Evolutionary conservation across 2,888 invertebrate genomes (phyloP).

Genomic region (Lasius fuliginosus): DNA sequence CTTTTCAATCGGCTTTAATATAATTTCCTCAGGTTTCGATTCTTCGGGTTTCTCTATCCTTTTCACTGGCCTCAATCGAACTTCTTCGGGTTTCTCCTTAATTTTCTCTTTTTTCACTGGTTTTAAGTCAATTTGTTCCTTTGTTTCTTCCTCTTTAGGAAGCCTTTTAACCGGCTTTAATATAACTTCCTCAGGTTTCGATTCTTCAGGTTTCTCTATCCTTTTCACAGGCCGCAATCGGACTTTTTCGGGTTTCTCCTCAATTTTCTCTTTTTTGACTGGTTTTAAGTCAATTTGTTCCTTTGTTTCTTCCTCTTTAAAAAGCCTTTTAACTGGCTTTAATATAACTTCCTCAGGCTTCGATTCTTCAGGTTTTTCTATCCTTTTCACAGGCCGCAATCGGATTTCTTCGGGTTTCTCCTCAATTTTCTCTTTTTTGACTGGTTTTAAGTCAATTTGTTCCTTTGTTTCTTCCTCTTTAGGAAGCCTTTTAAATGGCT

Average conservation of each 20-base stretch:
- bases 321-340: conserved; percentile 79
- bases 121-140: too few relatives aligned
- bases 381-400: conserved; percentile 67
- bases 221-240: conserved; percentile 60
- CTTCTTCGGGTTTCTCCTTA: conserved; percentile 65
- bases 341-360: conserved; percentile 72
- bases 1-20: conserved; percentile 38
- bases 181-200: conserved; percentile 76
- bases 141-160: conserved; percentile 73
- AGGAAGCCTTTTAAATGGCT: background rate
- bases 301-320: conserved; percentile 70
- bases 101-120: conserved; percentile 81
- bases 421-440: conserved; percentile 2
- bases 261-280: conserved; percentile 78
- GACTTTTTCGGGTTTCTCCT: conserved; percentile 71
- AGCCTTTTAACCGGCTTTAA: conserved; percentile 78
- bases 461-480: too few relatives aligned
- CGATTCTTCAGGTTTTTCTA: conserved; percentile 25
- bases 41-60: conserved; percentile 72
- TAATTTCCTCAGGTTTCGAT: conserved; percentile 67
- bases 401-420: conserved; percentile 59
- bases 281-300: conserved; percentile 80
- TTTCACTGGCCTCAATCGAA: conserved; percentile 58
- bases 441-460: too few relatives aligned
- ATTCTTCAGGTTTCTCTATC: conserved; percentile 66